Evolutionary conservation across 2,797 vertebrate genomes (phyloP), one percentile per base, ranked within the genome.

Genomic region (Danio aesculapii): DNA sequence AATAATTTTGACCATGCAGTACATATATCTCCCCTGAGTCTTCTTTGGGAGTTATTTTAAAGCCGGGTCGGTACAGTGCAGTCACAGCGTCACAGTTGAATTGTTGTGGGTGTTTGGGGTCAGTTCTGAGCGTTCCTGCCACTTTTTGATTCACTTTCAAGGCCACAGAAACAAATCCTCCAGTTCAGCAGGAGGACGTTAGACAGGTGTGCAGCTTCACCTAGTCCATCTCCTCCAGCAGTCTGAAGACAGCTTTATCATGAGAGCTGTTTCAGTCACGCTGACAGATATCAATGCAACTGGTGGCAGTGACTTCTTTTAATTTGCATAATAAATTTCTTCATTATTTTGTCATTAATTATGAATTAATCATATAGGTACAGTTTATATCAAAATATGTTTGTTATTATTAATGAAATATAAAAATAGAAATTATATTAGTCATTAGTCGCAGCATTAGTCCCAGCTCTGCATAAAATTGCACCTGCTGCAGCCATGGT

Each of bases 111-210:
- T 30, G n/a, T 16, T 75, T 7, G n/a, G 52, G 83, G 75, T 69
- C 79, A 74, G 79, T 12, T 50, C 73, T 85, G 70, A 78, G 63
- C 79, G 52, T 84, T 74, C 75, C 78, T 84, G 81, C 83, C 82
- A 77, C 80, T 82, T 80, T 79, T 67, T 72, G 80, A 78, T 86
- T 82, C 80, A 81, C 86, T 92, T 88, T 92, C 92, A 94, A 94
- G 92, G 93, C 92, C 92, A 88, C 87, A 85, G 92, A 94, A 93
- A 93, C 92, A 94, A 92, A 94, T 93, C 90, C 91, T 90, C 84
- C 88, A 84, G 87, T 93, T 94, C 94, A 93, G 88, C 90, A 92
- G 75, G 72, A 75, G 88, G 88, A 86, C 87, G 88, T 90, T 89
- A 88, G 92, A 93, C 90, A 92, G 90, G 92, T 92, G 90, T 92